Base-by-base conservation (phyloP, 2,888 invertebrate genomes). In the Cephus pulcher region DNA sequence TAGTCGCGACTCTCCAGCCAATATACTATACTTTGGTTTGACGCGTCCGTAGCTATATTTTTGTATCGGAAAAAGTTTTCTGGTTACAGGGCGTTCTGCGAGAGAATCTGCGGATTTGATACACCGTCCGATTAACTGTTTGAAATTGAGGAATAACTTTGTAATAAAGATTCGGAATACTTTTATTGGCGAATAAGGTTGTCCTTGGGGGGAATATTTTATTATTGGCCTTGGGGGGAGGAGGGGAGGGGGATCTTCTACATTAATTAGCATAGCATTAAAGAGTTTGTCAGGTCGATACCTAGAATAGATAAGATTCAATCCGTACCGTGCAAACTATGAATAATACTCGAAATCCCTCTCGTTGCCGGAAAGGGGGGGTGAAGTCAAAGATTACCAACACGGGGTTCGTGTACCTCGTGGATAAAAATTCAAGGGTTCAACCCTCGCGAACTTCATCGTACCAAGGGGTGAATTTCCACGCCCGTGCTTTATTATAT, bases 401-500 rank as follows among this genome's bases (percentile, higher is more conserved):
- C 56, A 56, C 56, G 56, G 23, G 56, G 56, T 56, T 56, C 23
- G 56, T 56, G 23, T 56, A 23, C 56, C 56, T 56, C 56, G 6
- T 56, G 23, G 23, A 56, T 56, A 56, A 56, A 56, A 56, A 56
- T 56, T 56, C 23, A 23, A 56, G 56, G 56, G 56, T 56, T 56
- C 9, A 56, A 56, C 56, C 56, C 56, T 56, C 56, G 56, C 56
- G 56, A 56, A 56, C 56, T 56, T 56, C 23, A 56, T 56, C 9
- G 23, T 56, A 56, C 56, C 56, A 23, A 56, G 56, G 56, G 56
- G 56, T 34, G 71, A 32, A 32, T 71, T 71, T 33, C 71, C 71
- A 34, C 71, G 71, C 34, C 32, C 71, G 15, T 71, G 71, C 33
- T 71, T 71, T 71, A 71, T 71, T 71, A 71, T 34, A 71, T 34